phyloP scores from a whole-genome alignment of 2,888 invertebrate species.

The Hofmannophila pseudospretella region DNA sequence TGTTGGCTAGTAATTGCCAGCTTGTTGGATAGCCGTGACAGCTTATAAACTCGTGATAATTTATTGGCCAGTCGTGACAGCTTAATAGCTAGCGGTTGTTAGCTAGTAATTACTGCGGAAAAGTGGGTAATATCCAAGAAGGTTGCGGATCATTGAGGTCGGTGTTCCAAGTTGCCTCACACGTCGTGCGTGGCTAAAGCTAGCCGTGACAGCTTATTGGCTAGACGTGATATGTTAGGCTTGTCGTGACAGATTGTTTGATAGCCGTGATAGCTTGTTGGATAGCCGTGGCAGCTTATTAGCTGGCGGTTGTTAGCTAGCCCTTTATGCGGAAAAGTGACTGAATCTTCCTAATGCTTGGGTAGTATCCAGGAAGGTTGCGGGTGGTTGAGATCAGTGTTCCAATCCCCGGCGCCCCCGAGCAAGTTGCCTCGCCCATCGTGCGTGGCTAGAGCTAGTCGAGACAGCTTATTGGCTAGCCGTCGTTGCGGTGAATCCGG shows the following conservation, averaged over 20 bases:
- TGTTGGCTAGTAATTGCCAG: no score
- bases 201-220: slow-evolving; percentile 90
- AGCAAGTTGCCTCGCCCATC: slow-evolving; percentile 93
- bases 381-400: slow-evolving; percentile 46
- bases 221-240: no score
- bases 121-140: slow-evolving; percentile 63
- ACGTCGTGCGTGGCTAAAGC: slow-evolving; percentile 94
- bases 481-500: slow-evolving; percentile 80
- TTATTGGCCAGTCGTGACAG: no score
- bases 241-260: no score
- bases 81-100: no score
- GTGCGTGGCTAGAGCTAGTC: slow-evolving; percentile 91
- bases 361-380: slow-evolving; percentile 64
- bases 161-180: slow-evolving; percentile 82
- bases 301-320: no score
- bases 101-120: no score
- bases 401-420: slow-evolving; percentile 89
- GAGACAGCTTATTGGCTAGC: slow-evolving; percentile 90
- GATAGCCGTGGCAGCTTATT: no score
- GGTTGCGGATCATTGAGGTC: slow-evolving; percentile 50
- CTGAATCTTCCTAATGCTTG: slow-evolving; percentile 60
- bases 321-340: no score
- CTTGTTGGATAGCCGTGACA: no score
- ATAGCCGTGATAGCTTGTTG: no score
- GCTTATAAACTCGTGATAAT: no score